Conservation (phyloP, 2,113 vertebrate species). For the Mastomys natalensis region DNA sequence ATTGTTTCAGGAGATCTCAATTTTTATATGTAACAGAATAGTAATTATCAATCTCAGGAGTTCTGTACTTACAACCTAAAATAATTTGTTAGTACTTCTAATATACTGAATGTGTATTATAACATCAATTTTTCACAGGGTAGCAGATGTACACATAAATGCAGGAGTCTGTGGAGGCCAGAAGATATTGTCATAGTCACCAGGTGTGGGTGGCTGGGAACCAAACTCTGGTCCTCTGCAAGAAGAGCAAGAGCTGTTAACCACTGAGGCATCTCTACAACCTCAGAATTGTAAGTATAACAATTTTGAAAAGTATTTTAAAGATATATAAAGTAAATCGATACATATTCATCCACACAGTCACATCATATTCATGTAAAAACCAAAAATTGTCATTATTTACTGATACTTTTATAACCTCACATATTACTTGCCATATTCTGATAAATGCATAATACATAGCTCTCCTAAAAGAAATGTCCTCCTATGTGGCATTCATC, state of each 20-base stretch:
- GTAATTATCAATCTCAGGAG: neutral
- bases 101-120: neutral
- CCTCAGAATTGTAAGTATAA: neutral
- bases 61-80: neutral
- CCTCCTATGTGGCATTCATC: neutral
- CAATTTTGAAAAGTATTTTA: slow-evolving; percentile 48
- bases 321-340: neutral
- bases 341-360: neutral
- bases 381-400: neutral
- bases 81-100: neutral
- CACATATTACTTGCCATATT: slow-evolving; percentile 28
- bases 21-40: neutral
- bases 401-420: neutral
- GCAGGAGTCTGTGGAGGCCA: neutral
- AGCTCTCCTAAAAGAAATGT: slow-evolving; percentile 18
- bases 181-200: neutral
- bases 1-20: neutral
- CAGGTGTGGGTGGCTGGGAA: neutral
- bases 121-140: neutral
- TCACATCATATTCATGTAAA: neutral
- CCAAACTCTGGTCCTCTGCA: neutral
- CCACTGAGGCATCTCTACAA: neutral
- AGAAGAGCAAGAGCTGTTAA: neutral
- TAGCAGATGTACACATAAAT: neutral
- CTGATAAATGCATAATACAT: neutral